phyloP scores from a whole-genome alignment of 1,140 invertebrate species.

The Heterodera schachtii region DNA sequence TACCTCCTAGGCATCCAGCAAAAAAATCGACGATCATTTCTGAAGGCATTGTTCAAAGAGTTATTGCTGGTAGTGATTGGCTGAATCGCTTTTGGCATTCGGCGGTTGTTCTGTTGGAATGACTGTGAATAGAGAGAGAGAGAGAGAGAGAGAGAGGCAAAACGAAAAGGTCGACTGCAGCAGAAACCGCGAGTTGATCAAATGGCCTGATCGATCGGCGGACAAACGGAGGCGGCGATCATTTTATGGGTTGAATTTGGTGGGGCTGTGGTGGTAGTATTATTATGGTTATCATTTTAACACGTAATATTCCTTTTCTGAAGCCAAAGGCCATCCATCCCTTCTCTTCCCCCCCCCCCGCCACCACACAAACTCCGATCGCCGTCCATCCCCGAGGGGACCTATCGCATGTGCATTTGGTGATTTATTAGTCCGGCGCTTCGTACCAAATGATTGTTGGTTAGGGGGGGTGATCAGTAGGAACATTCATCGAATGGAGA shows the following conservation, averaged over 20 bases:
- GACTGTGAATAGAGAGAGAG: background rate
- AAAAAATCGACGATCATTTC: conserved; percentile 41
- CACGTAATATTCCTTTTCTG: background rate
- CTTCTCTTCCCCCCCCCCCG: too few species aligned
- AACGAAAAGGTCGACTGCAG: background rate
- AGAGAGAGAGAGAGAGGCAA: background rate
- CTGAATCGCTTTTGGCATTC: conserved; percentile 7
- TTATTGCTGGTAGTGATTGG: background rate
- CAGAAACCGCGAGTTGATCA: background rate
- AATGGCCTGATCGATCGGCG: background rate
- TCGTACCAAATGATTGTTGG: background rate
- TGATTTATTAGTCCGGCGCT: background rate
- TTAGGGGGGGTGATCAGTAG: background rate
- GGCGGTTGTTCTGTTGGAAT: background rate
- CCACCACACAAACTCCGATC: background rate
- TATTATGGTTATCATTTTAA: background rate
- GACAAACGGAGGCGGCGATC: background rate
- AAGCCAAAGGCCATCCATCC: background rate
- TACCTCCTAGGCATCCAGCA: conserved; percentile 42
- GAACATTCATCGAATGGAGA: too few species aligned
- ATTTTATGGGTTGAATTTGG: background rate
- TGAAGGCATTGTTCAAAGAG: conserved; percentile 21
- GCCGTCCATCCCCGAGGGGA: too few species aligned
- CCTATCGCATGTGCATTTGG: background rate
- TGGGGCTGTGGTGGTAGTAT: background rate